These are phyloP conservation scores for Sitobion miscanthi DNA, from an alignment of 1,140 invertebrate genomes.

Conservation along the genomic window DNA sequence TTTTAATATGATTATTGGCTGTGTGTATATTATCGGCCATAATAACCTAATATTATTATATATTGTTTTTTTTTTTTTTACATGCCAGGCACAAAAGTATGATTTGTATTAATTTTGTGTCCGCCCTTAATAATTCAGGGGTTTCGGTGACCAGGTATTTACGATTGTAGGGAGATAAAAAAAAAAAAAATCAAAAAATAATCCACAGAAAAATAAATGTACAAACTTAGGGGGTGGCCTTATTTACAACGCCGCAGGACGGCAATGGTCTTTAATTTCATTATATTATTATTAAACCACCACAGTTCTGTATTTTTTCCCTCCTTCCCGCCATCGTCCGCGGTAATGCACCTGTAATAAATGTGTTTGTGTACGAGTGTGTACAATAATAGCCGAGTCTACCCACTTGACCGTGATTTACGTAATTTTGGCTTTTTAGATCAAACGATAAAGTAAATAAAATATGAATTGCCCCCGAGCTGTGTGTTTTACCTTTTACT, in stretches of 20 bases:
- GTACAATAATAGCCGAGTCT: background rate
- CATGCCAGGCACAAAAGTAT: background rate
- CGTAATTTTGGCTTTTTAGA: constrained; percentile 34
- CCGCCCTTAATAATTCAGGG: constrained; percentile 55
- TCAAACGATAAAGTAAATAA: constrained; percentile 29
- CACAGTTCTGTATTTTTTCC: background rate
- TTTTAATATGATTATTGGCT: background rate
- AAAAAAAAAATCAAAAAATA: background rate
- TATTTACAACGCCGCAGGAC: constrained; percentile 43
- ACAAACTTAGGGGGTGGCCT: constrained; percentile 39
- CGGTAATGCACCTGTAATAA: background rate
- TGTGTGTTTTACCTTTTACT: constrained; percentile 33
- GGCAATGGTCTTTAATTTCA: constrained; percentile 46
- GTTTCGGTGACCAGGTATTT: constrained; percentile 31
- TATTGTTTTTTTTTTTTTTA: background rate
- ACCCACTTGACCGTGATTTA: constrained; percentile 37
- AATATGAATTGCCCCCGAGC: background rate
- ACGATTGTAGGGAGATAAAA: constrained; percentile 41
- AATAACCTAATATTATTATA: constrained; percentile 22
- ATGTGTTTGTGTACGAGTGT: constrained; percentile 10
- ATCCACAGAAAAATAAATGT: background rate
- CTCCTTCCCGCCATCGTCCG: background rate
- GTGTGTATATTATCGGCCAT: background rate
- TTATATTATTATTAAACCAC: background rate
- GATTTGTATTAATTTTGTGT: constrained; percentile 33